Evolutionary conservation across 2,888 invertebrate genomes (phyloP).

Genomic region (Tromatobia lineatoria): DNA sequence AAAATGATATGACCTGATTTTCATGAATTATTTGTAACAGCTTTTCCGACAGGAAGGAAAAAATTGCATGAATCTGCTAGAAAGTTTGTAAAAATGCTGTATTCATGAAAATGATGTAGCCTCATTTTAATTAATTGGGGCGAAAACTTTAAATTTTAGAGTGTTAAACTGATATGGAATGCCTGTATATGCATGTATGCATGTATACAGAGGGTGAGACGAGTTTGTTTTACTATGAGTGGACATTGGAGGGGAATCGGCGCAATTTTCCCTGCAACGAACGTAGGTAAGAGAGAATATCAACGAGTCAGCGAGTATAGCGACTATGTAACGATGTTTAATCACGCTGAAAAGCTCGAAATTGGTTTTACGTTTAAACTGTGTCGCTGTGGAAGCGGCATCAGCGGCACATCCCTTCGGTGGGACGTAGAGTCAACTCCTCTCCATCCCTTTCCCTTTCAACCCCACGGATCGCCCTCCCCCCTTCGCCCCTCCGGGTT

Average conservation of each 20-base stretch:
- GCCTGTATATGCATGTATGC: background rate
- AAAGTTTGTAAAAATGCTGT: too few relatives aligned
- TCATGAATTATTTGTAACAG: too few relatives aligned
- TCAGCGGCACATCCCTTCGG: constrained; percentile 1
- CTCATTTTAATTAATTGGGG: too few relatives aligned
- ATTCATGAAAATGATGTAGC: too few relatives aligned
- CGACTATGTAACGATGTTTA: constrained; percentile 59
- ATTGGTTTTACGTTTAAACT: constrained; percentile 61
- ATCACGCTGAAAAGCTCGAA: constrained; percentile 63
- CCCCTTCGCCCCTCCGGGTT: background rate
- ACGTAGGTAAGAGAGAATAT: constrained; percentile 58
- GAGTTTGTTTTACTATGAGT: constrained; percentile 4
- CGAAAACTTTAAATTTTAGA: too few relatives aligned
- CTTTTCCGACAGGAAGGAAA: too few relatives aligned
- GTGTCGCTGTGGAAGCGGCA: constrained; percentile 30
- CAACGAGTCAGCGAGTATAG: constrained; percentile 57
- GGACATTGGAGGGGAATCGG: constrained; percentile 10
- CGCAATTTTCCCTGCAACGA: constrained; percentile 39
- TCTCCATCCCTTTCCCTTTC: constrained; percentile 11
- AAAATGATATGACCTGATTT: too few relatives aligned
- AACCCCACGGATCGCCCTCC: background rate
- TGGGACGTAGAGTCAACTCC: constrained; percentile 13
- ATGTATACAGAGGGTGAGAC: background rate
- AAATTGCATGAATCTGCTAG: too few relatives aligned
- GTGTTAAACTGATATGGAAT: background rate